Evolutionary conservation across 2,113 vertebrate genomes (phyloP).

Genomic region (Romanogobio albipinnatus): DNA sequence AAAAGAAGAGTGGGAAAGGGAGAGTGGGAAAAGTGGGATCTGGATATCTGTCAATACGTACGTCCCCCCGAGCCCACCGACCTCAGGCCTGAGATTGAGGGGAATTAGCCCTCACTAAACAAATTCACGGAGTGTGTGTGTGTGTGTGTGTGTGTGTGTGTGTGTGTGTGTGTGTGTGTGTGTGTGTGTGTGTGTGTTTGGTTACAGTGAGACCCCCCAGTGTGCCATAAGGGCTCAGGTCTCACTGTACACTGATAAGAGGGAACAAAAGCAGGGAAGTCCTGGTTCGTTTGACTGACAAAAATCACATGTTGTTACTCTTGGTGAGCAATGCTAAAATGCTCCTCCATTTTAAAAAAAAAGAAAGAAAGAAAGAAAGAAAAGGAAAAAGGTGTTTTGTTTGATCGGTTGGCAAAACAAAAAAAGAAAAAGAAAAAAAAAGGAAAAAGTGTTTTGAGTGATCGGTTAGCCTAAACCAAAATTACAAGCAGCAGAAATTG

Average conservation of each 20-base stretch:
- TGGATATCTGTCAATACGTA: constrained; percentile 62
- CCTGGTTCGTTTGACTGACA: constrained; percentile 15
- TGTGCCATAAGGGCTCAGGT: constrained; percentile 26
- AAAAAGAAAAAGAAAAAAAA: no score
- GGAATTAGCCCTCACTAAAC: constrained; percentile 61
- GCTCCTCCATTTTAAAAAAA: background rate
- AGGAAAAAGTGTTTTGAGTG: background rate
- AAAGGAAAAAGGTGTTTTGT: background rate
- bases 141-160: constrained; percentile 26
- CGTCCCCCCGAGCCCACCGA: constrained; percentile 58
- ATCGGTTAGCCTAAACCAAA: background rate
- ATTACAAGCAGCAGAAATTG: background rate
- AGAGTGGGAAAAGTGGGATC: constrained; percentile 50
- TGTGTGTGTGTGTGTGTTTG: constrained; percentile 15
- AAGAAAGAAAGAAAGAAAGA: no score
- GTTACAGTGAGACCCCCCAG: constrained; percentile 42
- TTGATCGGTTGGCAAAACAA: background rate
- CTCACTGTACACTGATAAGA: constrained; percentile 46
- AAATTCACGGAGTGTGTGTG: constrained; percentile 40
- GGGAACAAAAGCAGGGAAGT: constrained; percentile 18
- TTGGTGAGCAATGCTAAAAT: background rate
- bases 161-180: constrained; percentile 16
- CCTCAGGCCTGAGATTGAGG: constrained; percentile 67
- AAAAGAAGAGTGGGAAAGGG: constrained; percentile 29
- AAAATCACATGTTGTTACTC: constrained; percentile 28